Percentiles rank a stretch among this genome's conserved stretches.
These are phyloP conservation scores for Halcyon leucocephala DNA, from an alignment of 2,797 vertebrate species.

Conservation along the genomic window DNA sequence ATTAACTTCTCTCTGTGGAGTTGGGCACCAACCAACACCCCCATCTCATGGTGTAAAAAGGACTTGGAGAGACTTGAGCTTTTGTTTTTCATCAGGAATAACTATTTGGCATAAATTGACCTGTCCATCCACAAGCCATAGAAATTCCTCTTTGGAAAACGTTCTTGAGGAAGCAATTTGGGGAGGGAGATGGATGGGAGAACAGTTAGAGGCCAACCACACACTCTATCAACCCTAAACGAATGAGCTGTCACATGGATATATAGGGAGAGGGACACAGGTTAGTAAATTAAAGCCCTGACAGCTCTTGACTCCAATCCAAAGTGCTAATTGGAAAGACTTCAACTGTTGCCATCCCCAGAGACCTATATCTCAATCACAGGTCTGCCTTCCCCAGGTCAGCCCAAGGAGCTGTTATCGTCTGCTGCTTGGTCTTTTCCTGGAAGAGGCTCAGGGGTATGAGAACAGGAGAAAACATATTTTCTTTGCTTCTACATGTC, in stretches of 20 bases:
- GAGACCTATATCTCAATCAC: background rate
- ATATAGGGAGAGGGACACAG: slow-evolving; percentile 26
- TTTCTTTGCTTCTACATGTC: background rate
- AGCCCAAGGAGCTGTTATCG: background rate
- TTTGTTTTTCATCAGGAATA: background rate
- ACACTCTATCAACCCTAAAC: slow-evolving; percentile 41
- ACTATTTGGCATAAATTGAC: background rate
- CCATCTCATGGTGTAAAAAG: background rate
- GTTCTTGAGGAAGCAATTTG: background rate
- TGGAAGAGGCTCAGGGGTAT: background rate
- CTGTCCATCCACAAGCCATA: background rate
- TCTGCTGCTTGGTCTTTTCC: background rate
- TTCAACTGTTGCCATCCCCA: slow-evolving; percentile 25
- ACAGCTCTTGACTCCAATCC: slow-evolving; percentile 60
- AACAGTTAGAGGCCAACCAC: slow-evolving; percentile 47
- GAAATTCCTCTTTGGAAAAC: slow-evolving; percentile 17
- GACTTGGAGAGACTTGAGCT: background rate
- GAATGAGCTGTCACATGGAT: slow-evolving; percentile 61
- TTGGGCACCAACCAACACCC: background rate
- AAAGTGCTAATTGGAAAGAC: slow-evolving; percentile 61
- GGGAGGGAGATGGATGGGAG: slow-evolving; percentile 40
- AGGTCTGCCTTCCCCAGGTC: background rate
- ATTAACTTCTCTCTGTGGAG: fast-evolving
- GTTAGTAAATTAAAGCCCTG: slow-evolving; percentile 50
- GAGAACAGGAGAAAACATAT: background rate